These are phyloP conservation scores for Diploscapter pachys DNA, from an alignment of 1,140 invertebrate species.

Conservation along the genomic window DNA sequence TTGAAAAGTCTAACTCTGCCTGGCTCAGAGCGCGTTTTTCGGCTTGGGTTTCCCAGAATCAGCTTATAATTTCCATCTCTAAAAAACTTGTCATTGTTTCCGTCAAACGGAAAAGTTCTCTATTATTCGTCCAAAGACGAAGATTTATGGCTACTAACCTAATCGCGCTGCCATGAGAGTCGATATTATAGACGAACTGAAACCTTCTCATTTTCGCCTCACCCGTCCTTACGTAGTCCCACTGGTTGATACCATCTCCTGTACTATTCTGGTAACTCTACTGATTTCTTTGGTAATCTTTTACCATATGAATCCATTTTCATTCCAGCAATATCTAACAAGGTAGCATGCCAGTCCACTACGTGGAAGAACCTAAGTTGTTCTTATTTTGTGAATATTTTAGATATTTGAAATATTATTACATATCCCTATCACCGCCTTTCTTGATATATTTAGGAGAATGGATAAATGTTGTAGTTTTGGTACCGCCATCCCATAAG, in stretches of 20 bases:
- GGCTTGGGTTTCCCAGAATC: constrained; percentile 41
- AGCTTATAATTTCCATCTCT: constrained; percentile 48
- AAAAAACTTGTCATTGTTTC: neutral
- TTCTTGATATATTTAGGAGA: constrained; percentile 42
- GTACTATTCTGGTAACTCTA: neutral
- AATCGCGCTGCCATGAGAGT: constrained; percentile 45
- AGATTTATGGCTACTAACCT: constrained; percentile 21
- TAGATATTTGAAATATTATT: constrained; percentile 22
- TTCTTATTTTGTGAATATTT: neutral
- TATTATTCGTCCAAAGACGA: neutral
- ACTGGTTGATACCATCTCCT: constrained; percentile 56
- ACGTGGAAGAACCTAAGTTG: constrained; percentile 51
- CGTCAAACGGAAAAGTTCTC: too few relatives aligned
- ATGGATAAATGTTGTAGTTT: constrained; percentile 51
- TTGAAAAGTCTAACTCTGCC: constrained; percentile 31
- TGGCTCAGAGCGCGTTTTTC: constrained; percentile 10
- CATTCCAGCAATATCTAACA: constrained; percentile 46
- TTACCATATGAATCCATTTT: constrained; percentile 41
- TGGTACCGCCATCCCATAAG: constrained; percentile 64
- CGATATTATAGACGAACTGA: constrained; percentile 52
- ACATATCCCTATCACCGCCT: constrained; percentile 41
- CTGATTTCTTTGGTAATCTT: too few relatives aligned
- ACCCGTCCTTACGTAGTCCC: constrained; percentile 44
- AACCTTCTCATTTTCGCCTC: constrained; percentile 30
- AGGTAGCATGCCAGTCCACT: constrained; percentile 52